Conservation (phyloP, 30 jellyfish, hydroid and myxozoan species). For the Calvadosia cruxmelitensis region DNA sequence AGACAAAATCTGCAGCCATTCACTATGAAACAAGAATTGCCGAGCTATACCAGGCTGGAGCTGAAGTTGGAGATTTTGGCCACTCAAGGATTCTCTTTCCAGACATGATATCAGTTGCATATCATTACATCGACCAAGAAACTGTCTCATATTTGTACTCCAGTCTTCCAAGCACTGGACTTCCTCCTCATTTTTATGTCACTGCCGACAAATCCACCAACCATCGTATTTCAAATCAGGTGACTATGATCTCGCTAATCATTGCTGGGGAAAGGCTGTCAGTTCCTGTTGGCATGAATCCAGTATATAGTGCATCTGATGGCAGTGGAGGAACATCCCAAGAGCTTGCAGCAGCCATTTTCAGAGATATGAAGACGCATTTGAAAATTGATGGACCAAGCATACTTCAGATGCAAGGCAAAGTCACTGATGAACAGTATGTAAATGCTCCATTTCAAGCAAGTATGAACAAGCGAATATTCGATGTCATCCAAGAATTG, state of each 20-base stretch:
- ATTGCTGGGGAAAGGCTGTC: constrained; percentile 4
- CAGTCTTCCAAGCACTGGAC: constrained; percentile 4
- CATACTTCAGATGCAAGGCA: constrained; percentile 19
- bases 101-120: constrained; percentile 8
- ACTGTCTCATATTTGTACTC: background rate
- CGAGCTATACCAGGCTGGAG: background rate
- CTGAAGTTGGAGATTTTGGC: constrained; percentile 12
- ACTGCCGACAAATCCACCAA: constrained; percentile 20
- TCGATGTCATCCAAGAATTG: constrained; percentile 1
- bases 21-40: constrained; percentile 22
- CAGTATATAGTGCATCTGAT: constrained; percentile 4
- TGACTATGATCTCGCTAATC: constrained; percentile 8
- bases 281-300: constrained; percentile 9
- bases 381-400: background rate
- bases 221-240: constrained; percentile 19
- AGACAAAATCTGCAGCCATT: constrained; percentile 9
- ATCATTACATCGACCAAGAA: constrained; percentile 1
- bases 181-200: constrained; percentile 14
- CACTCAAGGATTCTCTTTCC: constrained; percentile 9
- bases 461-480: constrained; percentile 16
- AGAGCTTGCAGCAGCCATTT: constrained; percentile 10
- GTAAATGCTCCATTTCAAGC: constrained; percentile 6
- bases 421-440: constrained; percentile 16
- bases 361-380: constrained; percentile 1
- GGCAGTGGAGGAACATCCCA: constrained; percentile 14